Conservation (phyloP, 1,140 invertebrate genomes). For the Drosophila insularis region DNA sequence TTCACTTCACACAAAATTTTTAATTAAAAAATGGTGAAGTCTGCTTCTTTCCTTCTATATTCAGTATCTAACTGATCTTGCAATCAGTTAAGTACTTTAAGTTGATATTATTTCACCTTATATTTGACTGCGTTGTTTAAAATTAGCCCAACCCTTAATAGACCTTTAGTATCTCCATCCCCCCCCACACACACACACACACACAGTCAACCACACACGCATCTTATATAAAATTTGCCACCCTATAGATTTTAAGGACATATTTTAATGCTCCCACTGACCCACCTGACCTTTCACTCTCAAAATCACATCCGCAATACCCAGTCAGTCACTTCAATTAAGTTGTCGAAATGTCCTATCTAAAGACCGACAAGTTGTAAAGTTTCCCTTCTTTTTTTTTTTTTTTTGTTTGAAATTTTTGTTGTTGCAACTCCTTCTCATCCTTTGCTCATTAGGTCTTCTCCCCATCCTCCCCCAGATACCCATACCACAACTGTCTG, state of each 20-base stretch:
- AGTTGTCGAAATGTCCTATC: conserved; percentile 14
- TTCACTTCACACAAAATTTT: too few relatives aligned
- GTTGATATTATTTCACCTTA: neutral
- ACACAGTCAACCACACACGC: neutral
- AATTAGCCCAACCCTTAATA: neutral
- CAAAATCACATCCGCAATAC: conserved; percentile 19
- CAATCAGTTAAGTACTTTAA: neutral
- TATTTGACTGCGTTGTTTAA: too few relatives aligned
- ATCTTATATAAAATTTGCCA: neutral
- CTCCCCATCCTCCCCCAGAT: neutral
- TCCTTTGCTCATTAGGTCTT: conserved; percentile 30
- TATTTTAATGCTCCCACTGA: conserved; percentile 4
- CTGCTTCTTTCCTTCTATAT: too few relatives aligned
- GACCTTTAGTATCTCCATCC: too few relatives aligned
- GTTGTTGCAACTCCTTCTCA: conserved; percentile 11
- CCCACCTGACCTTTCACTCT: conserved; percentile 55
- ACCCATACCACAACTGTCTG: conserved; percentile 42
- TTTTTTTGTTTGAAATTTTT: too few relatives aligned
- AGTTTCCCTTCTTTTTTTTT: conserved; percentile 8
- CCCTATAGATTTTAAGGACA: neutral
- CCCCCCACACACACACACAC: too few relatives aligned
- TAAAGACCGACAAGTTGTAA: conserved; percentile 12
- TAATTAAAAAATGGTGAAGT: too few relatives aligned
- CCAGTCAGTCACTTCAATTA: conserved; percentile 27
- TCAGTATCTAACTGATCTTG: too few relatives aligned